Evolutionary conservation across 1,140 invertebrate genomes (phyloP).

Genomic region (Campoletis sonorensis): DNA sequence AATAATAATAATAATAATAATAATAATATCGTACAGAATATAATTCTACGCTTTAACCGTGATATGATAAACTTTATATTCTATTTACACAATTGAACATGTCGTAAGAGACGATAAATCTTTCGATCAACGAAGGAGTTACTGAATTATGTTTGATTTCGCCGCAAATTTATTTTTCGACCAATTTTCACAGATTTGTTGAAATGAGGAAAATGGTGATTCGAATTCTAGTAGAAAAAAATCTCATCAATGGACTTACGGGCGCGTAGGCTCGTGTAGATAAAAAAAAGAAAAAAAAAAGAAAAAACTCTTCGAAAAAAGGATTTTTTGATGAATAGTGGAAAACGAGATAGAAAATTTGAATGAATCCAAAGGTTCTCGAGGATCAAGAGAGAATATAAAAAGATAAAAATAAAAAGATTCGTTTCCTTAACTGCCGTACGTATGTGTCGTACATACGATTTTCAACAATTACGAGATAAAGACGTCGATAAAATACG

Average conservation of each 20-base stretch:
- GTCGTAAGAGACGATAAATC: conserved; percentile 23
- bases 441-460: conserved; percentile 26
- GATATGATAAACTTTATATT: conserved; percentile 40
- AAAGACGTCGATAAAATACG: conserved; percentile 24
- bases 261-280: no score
- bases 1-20: neutral
- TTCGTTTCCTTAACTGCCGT: neutral
- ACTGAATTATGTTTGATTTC: neutral
- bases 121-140: neutral
- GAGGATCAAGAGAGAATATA: neutral
- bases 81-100: conserved; percentile 47
- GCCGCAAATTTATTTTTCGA: conserved; percentile 4
- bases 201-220: neutral
- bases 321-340: no score
- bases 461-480: conserved; percentile 6
- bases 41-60: conserved; percentile 13
- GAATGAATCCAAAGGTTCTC: neutral
- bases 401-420: conserved; percentile 18
- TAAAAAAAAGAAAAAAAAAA: no score
- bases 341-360: no score
- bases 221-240: no score
- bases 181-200: neutral
- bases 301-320: no score
- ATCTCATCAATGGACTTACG: no score
- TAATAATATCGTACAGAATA: conserved; percentile 33